A percentile compares a stretch with the other conserved stretches of the same genome.
Conservation (phyloP, 1,140 invertebrate genomes). For the Bombus superbus region DNA sequence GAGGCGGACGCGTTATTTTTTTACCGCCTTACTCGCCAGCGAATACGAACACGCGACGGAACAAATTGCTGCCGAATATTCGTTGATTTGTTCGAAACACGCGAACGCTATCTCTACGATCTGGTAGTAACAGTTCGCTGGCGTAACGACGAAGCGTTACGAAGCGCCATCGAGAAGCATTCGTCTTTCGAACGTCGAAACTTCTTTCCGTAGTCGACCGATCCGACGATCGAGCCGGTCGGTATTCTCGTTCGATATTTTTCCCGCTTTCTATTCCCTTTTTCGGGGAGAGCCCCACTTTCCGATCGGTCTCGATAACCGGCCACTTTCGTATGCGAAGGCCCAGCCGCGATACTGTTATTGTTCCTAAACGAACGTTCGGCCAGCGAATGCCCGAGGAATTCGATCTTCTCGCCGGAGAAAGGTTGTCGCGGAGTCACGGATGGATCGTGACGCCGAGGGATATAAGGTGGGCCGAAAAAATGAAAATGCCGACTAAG, state of each 20-base stretch:
- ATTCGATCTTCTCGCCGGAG: conserved; percentile 6
- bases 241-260: conserved; percentile 57
- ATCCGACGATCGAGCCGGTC: conserved; percentile 11
- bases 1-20: conserved; percentile 28
- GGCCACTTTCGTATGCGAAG: conserved; percentile 56
- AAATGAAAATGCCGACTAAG: background rate
- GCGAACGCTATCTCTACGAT: background rate
- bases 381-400: background rate
- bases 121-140: background rate
- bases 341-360: conserved; percentile 39
- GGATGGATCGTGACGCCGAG: background rate
- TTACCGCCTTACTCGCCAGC: no score
- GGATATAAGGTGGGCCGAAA: background rate
- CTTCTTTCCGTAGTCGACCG: background rate
- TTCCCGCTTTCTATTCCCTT: conserved; percentile 61
- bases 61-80: background rate
- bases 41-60: no score
- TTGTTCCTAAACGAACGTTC: conserved; percentile 47
- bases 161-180: background rate
- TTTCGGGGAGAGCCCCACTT: conserved; percentile 39
- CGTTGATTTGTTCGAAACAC: background rate
- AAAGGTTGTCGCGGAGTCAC: background rate
- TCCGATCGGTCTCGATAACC: conserved; percentile 43
- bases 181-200: background rate
- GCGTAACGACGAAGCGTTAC: background rate